These are phyloP conservation scores for Crax fasciolata DNA, from an alignment of 2,797 vertebrate genomes.

Conservation along the genomic window DNA sequence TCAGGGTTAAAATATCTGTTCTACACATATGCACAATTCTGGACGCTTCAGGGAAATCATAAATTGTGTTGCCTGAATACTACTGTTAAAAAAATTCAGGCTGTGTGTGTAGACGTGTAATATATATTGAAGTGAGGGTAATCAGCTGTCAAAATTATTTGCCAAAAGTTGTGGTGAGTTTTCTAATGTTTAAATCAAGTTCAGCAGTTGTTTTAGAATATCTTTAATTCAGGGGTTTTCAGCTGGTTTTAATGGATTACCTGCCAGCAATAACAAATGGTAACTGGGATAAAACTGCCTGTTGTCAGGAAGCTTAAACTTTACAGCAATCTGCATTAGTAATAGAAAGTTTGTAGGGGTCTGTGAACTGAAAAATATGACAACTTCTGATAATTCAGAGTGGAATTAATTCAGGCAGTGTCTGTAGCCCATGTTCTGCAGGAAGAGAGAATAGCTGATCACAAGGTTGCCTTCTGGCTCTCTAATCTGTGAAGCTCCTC, in stretches of 20 bases:
- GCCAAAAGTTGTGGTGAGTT: conserved; percentile 13
- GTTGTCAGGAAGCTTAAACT: conserved; percentile 56
- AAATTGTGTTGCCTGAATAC: neutral
- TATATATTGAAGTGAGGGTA: neutral
- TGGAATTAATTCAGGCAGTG: conserved; percentile 54
- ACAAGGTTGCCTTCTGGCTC: conserved; percentile 59
- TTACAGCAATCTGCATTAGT: conserved; percentile 27
- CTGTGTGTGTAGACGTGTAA: neutral
- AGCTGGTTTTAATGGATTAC: conserved; percentile 45
- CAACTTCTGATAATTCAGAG: conserved; percentile 50
- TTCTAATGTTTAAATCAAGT: conserved; percentile 4
- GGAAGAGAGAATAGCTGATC: conserved; percentile 65
- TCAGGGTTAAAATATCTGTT: neutral
- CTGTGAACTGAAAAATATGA: conserved; percentile 47
- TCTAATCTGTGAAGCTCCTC: conserved; percentile 17
- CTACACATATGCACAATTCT: neutral
- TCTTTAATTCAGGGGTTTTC: conserved; percentile 24
- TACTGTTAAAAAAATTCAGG: neutral
- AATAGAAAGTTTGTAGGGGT: neutral
- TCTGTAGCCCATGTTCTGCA: neutral
- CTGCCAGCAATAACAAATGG: conserved; percentile 55
- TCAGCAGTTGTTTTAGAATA: conserved; percentile 36
- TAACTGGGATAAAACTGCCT: conserved; percentile 34
- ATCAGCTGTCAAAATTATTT: conserved; percentile 37
- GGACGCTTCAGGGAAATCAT: neutral